Evolutionary conservation across 2,888 invertebrate genomes (phyloP), one percentile per base, ranked within the genome.

Genomic region (Diadegma fenestrale): DNA sequence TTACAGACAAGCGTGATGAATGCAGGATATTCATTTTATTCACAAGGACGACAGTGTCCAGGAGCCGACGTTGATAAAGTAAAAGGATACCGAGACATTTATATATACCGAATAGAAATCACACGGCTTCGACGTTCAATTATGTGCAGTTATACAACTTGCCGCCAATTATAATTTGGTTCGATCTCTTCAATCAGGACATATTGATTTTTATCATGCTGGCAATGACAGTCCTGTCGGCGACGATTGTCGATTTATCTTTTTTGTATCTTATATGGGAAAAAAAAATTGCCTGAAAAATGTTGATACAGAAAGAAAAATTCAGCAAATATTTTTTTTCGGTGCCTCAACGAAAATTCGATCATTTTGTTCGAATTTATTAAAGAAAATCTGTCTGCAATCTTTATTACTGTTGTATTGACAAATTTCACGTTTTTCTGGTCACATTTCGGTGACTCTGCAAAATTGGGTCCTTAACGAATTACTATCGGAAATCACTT

Each of bases 41-140:
- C 78, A 73, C 81, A 85, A 82, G 84, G 84, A 85, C 84, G 77
- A 66, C 45, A 81, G 22, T 48, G 68, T 58, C 54, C 66, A 80
- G 22, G 63, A 22, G 43, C 43, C 54, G 30, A 26, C 58, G 66
- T 77, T 72, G 66, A 77, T 71, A 64, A 80, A 76, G 77, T 54
- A 68, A 73, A 63, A 54, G 82, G 82, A 82, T 77, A 77, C 26
- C 22, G 43, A 61, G 61, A 61, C 73, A 19, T 41, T 69, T 37
- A 58, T 26, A 51, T 26, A 51, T 43, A 37, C 69, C 12, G 41
- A 73, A 73, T 58, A 61, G 43, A 41, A 61, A n/a, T 19, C 30
- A 22, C 10, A n/a, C 41, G 45, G 61, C 26, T 66, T 30, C 17
- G 61, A 48, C 19, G 48, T 41, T n/a, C n/a, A 26, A 51, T 71